Evolutionary conservation across 2,113 vertebrate genomes (phyloP), one percentile per base, ranked within the genome.

Genomic region (Scophthalmus maximus): DNA sequence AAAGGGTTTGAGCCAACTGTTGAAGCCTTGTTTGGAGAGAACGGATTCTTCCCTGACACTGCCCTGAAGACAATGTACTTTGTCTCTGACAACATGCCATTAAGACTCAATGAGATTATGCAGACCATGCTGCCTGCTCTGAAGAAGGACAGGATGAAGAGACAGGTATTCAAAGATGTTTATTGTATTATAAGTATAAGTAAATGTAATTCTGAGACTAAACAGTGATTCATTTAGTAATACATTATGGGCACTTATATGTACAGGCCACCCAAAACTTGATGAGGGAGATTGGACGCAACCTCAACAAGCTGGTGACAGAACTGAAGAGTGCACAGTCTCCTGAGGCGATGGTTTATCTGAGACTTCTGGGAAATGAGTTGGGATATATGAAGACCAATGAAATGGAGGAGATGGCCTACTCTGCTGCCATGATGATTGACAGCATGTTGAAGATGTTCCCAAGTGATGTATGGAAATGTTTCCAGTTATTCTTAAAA

Each of bases 1-100:
- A 96, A 94, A 67, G 95, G 94, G 8, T 95, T 98, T 86, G 96
- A 98, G 79, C 96, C 96, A 74, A 95, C 95, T 1, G 26, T 98
- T 38, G 96, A 98, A 60, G 94, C 95, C 3, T 85, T 98, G 59
- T 98, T 99, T 88, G 97, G 97, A 73, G 83, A 94, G 6, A 86
- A 94, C 65, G 97, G 97, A 8, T 97, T 98, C 89, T 98, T 99
- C 85, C 97, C 97, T 8, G 95, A 98, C 78, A 94, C 93, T 7
- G 89, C 92, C 71, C 91, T 93, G 91, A 97, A 95, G 85, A 94
- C 95, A 42, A 88, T 97, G 81, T 98, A 95, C 73, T 97, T 95
- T 93, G 90, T 94, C 44, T 84, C 95, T 0, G 95, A 95, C 36
- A 95, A 88, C 79, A 92, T 97, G 73, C 95, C 96, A 40, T 22